A percentile compares a stretch with the other conserved stretches of the same genome.
phyloP scores from a whole-genome alignment of 2,888 invertebrate genomes.

The Synanthedon andrenaeformis region DNA sequence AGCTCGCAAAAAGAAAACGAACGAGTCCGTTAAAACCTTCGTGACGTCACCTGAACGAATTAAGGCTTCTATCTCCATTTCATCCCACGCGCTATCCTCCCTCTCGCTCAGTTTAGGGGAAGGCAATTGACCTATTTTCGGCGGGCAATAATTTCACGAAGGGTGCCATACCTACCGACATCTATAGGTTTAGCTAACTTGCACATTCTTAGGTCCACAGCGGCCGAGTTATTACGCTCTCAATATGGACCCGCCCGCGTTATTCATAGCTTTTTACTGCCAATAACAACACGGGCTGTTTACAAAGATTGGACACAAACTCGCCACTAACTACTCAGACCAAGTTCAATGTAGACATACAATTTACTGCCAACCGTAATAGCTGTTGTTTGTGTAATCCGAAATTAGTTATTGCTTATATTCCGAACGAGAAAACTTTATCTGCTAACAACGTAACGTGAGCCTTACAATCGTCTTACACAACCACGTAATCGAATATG shows the following conservation, averaged over 20 bases:
- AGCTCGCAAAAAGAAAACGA: slow-evolving; percentile 46
- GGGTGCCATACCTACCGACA: slow-evolving; percentile 41
- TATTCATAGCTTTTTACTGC: slow-evolving; percentile 26
- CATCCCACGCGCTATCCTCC: slow-evolving; percentile 2
- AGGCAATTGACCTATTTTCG: slow-evolving; percentile 69
- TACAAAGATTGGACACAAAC: slow-evolving; percentile 28
- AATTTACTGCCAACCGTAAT: slow-evolving; percentile 15
- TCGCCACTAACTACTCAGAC: slow-evolving; percentile 15
- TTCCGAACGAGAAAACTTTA: slow-evolving; percentile 20
- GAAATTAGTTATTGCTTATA: slow-evolving; percentile 25
- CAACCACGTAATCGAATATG: not conserved
- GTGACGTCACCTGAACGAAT: slow-evolving; percentile 67
- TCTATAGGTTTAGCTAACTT: slow-evolving; percentile 41
- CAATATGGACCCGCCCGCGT: slow-evolving; percentile 21
- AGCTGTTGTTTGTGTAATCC: slow-evolving; percentile 30
- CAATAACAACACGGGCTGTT: slow-evolving; percentile 26
- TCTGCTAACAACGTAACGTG: slow-evolving; percentile 5
- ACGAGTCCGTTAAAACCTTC: slow-evolving; percentile 46
- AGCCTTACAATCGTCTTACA: not conserved
- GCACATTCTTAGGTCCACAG: slow-evolving; percentile 40
- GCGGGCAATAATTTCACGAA: slow-evolving; percentile 59
- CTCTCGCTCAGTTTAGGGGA: slow-evolving; percentile 39
- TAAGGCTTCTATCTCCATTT: slow-evolving; percentile 35
- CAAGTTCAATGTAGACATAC: slow-evolving; percentile 2
- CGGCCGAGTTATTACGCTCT: slow-evolving; percentile 29